Base-by-base conservation (phyloP, 1,140 invertebrate genomes). In the Procambarus virginalis region DNA sequence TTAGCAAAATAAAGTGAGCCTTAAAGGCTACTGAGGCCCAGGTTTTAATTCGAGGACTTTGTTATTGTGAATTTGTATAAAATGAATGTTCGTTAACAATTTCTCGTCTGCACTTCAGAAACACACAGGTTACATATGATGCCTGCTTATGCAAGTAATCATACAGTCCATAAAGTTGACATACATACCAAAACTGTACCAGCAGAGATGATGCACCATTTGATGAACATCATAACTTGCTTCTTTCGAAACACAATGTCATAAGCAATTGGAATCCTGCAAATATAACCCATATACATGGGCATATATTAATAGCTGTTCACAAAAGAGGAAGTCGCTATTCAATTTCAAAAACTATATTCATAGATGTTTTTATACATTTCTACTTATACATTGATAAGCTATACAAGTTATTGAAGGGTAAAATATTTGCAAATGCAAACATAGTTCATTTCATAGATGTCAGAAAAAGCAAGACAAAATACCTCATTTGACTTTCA, bases 231-330 rank as follows among this genome's bases (percentile, higher is more conserved):
- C 5, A 94, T 92, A 92, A 95, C 94, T 86, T 96, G 94, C 87
- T 95, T 95, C 92, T 95, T 95, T 4, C 96, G 93, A 3, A 98
- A 91, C 2, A 99, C 91, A 94, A 99, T 96, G 93, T 99, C 98
- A 82, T 97, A 94, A 5, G 97, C 98, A 92, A 99, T 97, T 2
- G 98, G 98, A n/a, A 98, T 84, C 2, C 92, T 92, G 92, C 10
- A 96, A 96, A 91, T 55, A 94, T 34, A 34, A 0, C 34, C 34
- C 34, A 34, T 34, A 34, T 34, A 34, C 34, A 34, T 34, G 34
- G 34, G 34, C 34, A 34, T 34, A 34, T 34, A 34, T 34, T 34
- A 34, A 34, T 34, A 34, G 34, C 34, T 34, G 34, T 34, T 34
- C 34, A 34, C 34, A 34, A 34, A 34, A 34, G 34, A 34, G 34